Evolutionary conservation across 2,888 invertebrate genomes (phyloP), one percentile per base, ranked within the genome.

Genomic region (Anthrax anthrax): DNA sequence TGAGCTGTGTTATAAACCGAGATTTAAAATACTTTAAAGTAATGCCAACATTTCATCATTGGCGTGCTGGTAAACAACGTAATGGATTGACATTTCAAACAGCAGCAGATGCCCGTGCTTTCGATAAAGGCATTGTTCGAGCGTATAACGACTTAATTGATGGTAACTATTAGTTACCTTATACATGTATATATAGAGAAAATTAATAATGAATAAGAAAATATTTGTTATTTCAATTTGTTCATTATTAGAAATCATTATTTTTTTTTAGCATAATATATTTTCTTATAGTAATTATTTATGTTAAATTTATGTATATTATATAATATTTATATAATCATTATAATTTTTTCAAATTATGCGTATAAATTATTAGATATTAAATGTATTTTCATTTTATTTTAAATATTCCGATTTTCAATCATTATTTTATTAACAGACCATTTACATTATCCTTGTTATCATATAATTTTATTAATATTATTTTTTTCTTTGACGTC

Each of bases 1-100:
- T 95, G 56, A 88, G 89, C 70, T 95, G 94, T 76, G 84, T 85
- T 44, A 87, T 95, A 65, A 91, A 91, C 71, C 88, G 89, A 67
- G 94, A 95, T 71, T 88, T 95, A 69, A 87, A 90, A 67, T 95
- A 95, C 75, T 89, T 90, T 71, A 91, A 90, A 75, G 92, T 94
- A 60, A 95, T 94, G 87, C 95, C 96, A 32, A 94, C 94, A 40
- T 96, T 96, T 76, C 94, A 95, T 73, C 95, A 95, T 71, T 96
- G 95, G 95, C 84, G 84, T 64, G 91, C 91, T 18, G 94, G 90
- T 48, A 90, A 92, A 71, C 89, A 90, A 70, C 83, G 88, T 56
- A 95, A 90, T 72, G 96, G 95, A 43, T 76, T 96, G 56, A 94
- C 94, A 44, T 96, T 96, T 74, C 91, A 91, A 69, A 90, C 92